These are phyloP conservation scores for Pollenia angustigena DNA, from an alignment of 2,888 invertebrate species.

Conservation along the genomic window DNA sequence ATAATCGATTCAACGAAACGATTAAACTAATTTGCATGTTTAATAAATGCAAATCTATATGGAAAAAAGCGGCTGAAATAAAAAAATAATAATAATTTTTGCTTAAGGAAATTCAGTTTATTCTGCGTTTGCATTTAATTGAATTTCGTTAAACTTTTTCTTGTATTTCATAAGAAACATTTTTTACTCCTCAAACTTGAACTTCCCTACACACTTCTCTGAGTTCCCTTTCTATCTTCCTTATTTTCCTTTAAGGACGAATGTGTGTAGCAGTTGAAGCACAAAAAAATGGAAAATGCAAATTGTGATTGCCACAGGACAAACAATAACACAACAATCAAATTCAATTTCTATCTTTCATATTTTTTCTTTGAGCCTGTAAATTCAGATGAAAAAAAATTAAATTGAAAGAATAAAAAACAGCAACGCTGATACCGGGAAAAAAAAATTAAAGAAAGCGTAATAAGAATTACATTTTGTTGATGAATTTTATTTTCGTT, in stretches of 20 bases:
- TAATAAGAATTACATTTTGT: constrained; percentile 1
- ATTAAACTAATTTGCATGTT: background rate
- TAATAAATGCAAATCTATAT: constrained; percentile 17
- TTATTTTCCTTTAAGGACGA: background rate
- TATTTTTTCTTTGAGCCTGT: background rate
- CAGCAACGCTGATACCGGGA: background rate
- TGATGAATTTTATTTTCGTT: too few species aligned
- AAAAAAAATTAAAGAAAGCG: background rate
- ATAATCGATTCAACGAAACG: background rate
- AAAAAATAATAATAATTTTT: background rate
- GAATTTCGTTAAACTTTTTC: constrained; percentile 27
- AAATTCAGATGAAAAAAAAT: background rate
- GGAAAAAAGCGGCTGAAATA: background rate
- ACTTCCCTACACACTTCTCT: background rate
- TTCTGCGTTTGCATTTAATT: constrained; percentile 43
- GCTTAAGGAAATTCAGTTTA: constrained; percentile 17
- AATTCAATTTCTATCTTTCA: constrained; percentile 54
- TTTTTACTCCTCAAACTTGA: constrained; percentile 2
- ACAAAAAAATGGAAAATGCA: constrained; percentile 49
- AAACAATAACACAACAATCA: constrained; percentile 64
- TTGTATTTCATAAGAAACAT: background rate
- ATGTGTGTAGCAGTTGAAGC: constrained; percentile 17
- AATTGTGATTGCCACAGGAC: constrained; percentile 62
- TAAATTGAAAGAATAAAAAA: constrained; percentile 14
- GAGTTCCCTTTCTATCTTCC: background rate